phyloP scores from a whole-genome alignment of 2,797 vertebrate genomes.

The Lophotriccus pileatus region DNA sequence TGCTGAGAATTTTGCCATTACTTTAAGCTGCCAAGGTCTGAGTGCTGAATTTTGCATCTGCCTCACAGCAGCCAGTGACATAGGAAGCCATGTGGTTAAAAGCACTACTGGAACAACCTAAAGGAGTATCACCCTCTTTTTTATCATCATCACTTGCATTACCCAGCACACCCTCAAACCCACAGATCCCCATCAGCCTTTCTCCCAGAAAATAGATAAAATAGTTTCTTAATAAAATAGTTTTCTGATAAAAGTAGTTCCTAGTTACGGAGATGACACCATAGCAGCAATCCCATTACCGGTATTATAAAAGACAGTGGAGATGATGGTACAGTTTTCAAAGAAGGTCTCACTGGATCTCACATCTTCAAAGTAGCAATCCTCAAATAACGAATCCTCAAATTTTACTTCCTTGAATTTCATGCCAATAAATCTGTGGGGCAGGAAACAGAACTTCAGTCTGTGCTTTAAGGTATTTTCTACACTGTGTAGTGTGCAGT shows the following conservation, averaged over 20 bases:
- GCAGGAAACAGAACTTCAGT: neutral
- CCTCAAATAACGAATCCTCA: conserved; percentile 89
- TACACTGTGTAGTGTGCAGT: neutral
- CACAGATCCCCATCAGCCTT: neutral
- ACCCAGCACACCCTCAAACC: neutral
- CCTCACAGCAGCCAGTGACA: neutral
- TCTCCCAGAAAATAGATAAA: neutral
- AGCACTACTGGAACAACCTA: neutral
- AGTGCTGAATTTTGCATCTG: neutral
- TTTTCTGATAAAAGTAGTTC: neutral
- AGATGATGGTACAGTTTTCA: conserved; percentile 92
- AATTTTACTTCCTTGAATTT: conserved; percentile 94
- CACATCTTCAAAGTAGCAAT: conserved; percentile 94
- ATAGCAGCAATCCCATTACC: conserved; percentile 71
- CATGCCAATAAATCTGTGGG: conserved; percentile 88
- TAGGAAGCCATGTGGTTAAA: neutral
- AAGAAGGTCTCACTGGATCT: conserved; percentile 92
- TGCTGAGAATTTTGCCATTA: neutral
- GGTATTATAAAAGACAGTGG: conserved; percentile 90
- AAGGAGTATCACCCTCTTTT: neutral
- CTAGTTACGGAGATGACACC: neutral
- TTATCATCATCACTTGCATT: neutral
- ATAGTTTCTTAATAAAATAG: neutral
- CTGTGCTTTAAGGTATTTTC: neutral
- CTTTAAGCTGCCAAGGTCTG: neutral